Evolutionary conservation across 1,140 invertebrate species (phyloP).

Genomic region (Schmidtea mediterranea): DNA sequence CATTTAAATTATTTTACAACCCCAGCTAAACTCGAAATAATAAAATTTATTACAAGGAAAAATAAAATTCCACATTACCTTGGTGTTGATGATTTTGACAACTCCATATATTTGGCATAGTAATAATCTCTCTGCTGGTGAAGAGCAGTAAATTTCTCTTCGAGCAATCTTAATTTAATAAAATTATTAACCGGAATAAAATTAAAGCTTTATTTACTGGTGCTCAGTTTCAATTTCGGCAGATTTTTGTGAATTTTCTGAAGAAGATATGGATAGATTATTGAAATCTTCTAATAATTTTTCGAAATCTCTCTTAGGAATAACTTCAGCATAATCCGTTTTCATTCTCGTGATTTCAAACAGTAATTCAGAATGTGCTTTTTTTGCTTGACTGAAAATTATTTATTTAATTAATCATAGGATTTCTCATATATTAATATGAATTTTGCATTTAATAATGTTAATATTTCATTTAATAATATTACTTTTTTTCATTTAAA

Average conservation of each 20-base stretch:
- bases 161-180: too few relatives aligned
- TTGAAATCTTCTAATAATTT: slow-evolving; percentile 12
- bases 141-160: too few relatives aligned
- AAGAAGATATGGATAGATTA: neutral
- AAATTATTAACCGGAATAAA: too few relatives aligned
- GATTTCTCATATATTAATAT: too few relatives aligned
- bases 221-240: neutral
- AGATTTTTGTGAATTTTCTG: neutral
- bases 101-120: too few relatives aligned
- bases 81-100: too few relatives aligned
- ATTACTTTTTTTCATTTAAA: too few relatives aligned
- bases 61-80: neutral
- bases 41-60: neutral
- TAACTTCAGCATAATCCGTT: slow-evolving; percentile 25
- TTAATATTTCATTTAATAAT: too few relatives aligned
- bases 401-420: neutral
- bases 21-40: too few relatives aligned
- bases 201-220: neutral
- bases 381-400: neutral
- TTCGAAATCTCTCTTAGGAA: slow-evolving; percentile 23
- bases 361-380: neutral
- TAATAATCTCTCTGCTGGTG: too few relatives aligned
- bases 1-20: too few relatives aligned
- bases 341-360: slow-evolving; percentile 17
- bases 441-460: too few relatives aligned